These are phyloP conservation scores for Liodrosophila aerea DNA, from an alignment of 2,888 invertebrate species.

Conservation along the genomic window DNA sequence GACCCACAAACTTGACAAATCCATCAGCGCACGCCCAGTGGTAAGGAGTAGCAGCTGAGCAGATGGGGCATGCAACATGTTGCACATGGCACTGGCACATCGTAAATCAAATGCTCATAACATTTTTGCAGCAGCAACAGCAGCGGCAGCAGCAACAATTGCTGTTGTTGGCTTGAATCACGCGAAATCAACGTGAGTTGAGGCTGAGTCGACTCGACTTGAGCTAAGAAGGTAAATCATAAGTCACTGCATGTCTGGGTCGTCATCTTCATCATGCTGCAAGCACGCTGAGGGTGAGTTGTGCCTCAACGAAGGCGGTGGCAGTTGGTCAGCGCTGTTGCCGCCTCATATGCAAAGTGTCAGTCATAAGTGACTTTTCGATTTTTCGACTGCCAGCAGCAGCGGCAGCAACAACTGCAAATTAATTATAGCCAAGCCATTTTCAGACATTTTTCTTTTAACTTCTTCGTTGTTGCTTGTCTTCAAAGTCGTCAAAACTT, in stretches of 20 bases:
- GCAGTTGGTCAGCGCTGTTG: conserved; percentile 38
- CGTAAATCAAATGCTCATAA: conserved; percentile 77
- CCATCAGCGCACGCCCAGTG: conserved; percentile 63
- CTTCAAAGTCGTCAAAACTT: conserved; percentile 28
- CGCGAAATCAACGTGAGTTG: conserved; percentile 54
- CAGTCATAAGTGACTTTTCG: conserved; percentile 77
- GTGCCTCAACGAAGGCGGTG: conserved; percentile 10
- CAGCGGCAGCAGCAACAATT: conserved; percentile 22
- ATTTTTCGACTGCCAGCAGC: conserved; percentile 71
- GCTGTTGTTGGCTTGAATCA: conserved; percentile 55
- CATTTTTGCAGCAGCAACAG: conserved; percentile 52
- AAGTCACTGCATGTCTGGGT: conserved; percentile 77
- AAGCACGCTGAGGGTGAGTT: background rate
- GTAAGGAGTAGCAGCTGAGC: conserved; percentile 2
- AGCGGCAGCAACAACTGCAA: conserved; percentile 55
- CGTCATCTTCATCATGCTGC: conserved; percentile 65
- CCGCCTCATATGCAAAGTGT: conserved; percentile 75
- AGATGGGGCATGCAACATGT: conserved; percentile 18
- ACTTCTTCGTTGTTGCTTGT: conserved; percentile 30
- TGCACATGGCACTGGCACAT: conserved; percentile 49
- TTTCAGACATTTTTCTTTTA: conserved; percentile 55
- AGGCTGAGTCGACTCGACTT: conserved; percentile 1
- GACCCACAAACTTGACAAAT: conserved; percentile 77
- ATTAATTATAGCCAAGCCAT: conserved; percentile 73
- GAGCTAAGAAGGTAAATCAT: conserved; percentile 72